Conservation (phyloP, 2,888 invertebrate genomes). For the Clunio marinus region DNA sequence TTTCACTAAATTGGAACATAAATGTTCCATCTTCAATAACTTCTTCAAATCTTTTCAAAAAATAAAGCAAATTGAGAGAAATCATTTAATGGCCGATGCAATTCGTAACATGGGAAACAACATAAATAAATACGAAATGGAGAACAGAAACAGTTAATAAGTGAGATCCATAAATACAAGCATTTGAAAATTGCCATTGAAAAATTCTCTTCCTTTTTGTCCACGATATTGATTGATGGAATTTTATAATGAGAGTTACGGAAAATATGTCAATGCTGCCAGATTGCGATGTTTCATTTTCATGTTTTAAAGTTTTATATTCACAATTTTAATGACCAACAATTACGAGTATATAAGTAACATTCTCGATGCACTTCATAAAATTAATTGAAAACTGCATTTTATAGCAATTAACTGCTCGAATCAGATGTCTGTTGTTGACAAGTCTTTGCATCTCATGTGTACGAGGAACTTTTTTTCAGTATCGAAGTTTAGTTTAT, state of each 20-base stretch:
- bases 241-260: slow-evolving; percentile 34
- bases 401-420: neutral
- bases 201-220: slow-evolving; percentile 11
- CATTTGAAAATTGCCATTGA: slow-evolving; percentile 16
- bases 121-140: neutral
- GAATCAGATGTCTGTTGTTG: neutral
- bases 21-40: neutral
- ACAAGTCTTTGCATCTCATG: too few species aligned
- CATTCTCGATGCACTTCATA: slow-evolving; percentile 25
- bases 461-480: too few species aligned
- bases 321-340: slow-evolving; percentile 25
- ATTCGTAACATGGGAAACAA: slow-evolving; percentile 2
- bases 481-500: too few species aligned
- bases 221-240: slow-evolving; percentile 25
- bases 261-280: slow-evolving; percentile 33
- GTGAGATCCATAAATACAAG: neutral
- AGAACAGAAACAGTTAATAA: neutral
- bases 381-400: slow-evolving; percentile 31
- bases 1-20: neutral
- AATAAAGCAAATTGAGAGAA: slow-evolving; percentile 12
- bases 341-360: neutral
- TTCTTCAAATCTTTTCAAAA: neutral
- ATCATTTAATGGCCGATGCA: neutral
- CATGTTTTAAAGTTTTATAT: neutral
- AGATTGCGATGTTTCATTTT: neutral